Conservation (phyloP, 2,797 vertebrate genomes). For the Acanthornis magna region DNA sequence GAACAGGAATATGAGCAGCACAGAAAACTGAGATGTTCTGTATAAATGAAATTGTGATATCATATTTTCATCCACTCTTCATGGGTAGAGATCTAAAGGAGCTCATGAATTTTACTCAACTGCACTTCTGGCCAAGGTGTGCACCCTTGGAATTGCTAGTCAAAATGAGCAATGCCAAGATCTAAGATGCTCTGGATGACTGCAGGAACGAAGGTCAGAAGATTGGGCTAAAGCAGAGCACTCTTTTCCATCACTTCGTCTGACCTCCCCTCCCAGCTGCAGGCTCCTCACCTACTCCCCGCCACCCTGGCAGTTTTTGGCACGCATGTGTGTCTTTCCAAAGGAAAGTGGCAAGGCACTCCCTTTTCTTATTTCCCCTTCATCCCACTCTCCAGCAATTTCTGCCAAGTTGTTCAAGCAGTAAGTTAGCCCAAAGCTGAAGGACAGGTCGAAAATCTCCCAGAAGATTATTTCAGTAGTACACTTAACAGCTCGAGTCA, state of each 20-base stretch:
- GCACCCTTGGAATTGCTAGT: not conserved
- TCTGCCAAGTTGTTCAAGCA: not conserved
- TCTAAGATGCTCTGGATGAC: not conserved
- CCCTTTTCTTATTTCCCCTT: not conserved
- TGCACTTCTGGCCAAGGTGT: not conserved
- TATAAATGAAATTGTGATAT: not conserved
- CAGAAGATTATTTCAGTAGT: not conserved
- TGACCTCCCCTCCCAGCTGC: not conserved
- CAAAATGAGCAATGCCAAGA: not conserved
- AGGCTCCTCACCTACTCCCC: rapidly evolving
- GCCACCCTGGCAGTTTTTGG: not conserved
- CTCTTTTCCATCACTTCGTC: not conserved
- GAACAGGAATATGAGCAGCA: not conserved
- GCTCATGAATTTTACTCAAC: not conserved
- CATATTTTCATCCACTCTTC: not conserved
- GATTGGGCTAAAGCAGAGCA: not conserved
- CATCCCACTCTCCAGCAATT: not conserved
- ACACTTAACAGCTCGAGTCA: not conserved
- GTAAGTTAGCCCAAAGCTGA: not conserved
- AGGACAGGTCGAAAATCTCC: not conserved
- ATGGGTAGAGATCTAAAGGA: not conserved
- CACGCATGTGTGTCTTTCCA: not conserved
- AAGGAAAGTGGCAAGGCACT: not conserved
- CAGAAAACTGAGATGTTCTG: not conserved
- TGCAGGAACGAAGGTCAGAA: not conserved